Conservation (phyloP, 2,797 vertebrate species). For the Melanogrammus aeglefinus region DNA sequence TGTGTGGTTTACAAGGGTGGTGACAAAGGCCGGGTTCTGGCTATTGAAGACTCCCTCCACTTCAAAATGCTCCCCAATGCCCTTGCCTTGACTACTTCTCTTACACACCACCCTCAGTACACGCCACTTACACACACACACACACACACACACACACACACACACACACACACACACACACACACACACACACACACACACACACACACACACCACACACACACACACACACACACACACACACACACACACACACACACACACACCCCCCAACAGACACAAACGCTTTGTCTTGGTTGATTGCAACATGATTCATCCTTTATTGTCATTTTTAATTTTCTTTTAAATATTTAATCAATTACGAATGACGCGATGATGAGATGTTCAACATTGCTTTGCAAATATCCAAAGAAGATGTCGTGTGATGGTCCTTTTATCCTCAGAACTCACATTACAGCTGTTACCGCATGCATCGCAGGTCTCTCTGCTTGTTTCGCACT, state of each 20-base stretch:
- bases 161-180: not conserved
- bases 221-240: not conserved
- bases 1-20: conserved; percentile 33
- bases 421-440: no score
- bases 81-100: not conserved
- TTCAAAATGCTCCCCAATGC: conserved; percentile 66
- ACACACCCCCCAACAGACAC: no score
- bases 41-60: conserved; percentile 69
- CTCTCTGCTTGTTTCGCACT: no score
- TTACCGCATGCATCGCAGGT: no score
- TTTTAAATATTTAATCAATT: no score
- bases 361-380: no score
- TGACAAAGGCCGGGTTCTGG: conserved; percentile 54
- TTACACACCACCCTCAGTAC: not conserved
- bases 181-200: no score
- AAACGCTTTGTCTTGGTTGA: not conserved
- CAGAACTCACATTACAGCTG: no score
- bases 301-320: no score
- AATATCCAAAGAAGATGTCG: no score
- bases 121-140: not conserved
- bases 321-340: no score
- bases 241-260: not conserved
- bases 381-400: no score
- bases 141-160: not conserved
- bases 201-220: not conserved